Percentiles rank a stretch among this genome's conserved stretches.
Evolutionary conservation across 1,140 invertebrate species (phyloP).

Genomic region (Dendrolimus kikuchii): DNA sequence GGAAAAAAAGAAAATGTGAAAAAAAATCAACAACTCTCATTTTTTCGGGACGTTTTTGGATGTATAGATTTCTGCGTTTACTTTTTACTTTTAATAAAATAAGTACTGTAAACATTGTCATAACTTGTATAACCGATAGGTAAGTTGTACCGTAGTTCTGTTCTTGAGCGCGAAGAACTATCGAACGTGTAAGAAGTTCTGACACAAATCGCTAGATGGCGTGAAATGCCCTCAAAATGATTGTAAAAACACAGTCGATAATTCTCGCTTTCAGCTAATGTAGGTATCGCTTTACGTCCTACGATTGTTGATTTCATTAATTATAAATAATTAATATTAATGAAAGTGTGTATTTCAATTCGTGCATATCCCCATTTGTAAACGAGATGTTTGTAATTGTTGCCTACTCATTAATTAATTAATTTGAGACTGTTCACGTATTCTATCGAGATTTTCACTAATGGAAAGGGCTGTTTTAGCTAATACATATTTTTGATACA

Average conservation of each 20-base stretch:
- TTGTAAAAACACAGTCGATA: conserved; percentile 17
- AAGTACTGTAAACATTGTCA: too few species aligned
- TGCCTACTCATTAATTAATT: conserved; percentile 64
- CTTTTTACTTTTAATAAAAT: too few species aligned
- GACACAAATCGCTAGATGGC: too few species aligned
- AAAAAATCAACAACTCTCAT: conserved; percentile 33
- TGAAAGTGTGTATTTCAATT: conserved; percentile 31
- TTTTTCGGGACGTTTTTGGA: conserved; percentile 28
- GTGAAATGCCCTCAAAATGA: too few species aligned
- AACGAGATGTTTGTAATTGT: conserved; percentile 59
- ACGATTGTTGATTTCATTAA: conserved; percentile 61
- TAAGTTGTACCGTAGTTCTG: too few species aligned
- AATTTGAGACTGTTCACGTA: conserved; percentile 70
- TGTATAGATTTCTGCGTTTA: conserved; percentile 43
- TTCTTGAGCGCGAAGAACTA: too few species aligned
- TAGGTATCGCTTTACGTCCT: conserved; percentile 61
- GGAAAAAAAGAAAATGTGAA: conserved; percentile 6
- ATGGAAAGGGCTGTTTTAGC: conserved; percentile 69
- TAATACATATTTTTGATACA: conserved; percentile 68
- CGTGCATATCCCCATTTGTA: conserved; percentile 62
- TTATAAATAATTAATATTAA: background rate
- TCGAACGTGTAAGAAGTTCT: too few species aligned
- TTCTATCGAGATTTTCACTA: conserved; percentile 63
- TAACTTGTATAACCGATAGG: too few species aligned
- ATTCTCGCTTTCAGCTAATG: conserved; percentile 55